Evolutionary conservation across 2,888 invertebrate genomes (phyloP).

Genomic region (Blastobasis lacticolella): DNA sequence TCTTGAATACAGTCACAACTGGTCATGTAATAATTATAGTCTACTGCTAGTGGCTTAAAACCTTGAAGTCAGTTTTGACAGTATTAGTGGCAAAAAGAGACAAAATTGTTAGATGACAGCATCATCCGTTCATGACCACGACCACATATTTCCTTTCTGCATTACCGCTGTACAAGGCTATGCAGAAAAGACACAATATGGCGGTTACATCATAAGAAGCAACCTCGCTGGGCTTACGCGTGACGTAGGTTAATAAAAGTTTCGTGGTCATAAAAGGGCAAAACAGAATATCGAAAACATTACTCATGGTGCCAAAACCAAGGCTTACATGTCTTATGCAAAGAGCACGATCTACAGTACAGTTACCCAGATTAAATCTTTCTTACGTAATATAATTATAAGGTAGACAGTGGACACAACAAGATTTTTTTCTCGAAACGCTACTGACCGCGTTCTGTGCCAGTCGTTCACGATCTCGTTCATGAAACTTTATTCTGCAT

Average conservation of each 20-base stretch:
- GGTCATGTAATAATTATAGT: too few species aligned
- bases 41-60: not conserved
- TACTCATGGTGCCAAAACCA: not conserved
- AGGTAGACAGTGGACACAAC: too few species aligned
- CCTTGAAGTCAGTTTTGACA: constrained; percentile 25
- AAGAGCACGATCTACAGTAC: constrained; percentile 1
- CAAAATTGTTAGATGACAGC: constrained; percentile 37
- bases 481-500: too few species aligned
- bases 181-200: constrained; percentile 23
- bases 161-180: constrained; percentile 43
- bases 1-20: too few species aligned
- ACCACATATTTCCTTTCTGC: constrained; percentile 39
- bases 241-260: not conserved
- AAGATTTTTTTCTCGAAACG: too few species aligned
- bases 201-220: not conserved
- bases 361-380: not conserved
- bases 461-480: too few species aligned
- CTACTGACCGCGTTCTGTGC: too few species aligned
- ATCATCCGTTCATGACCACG: constrained; percentile 44
- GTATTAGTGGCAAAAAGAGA: constrained; percentile 33
- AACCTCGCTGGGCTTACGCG: not conserved
- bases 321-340: constrained; percentile 2
- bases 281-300: not conserved
- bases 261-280: not conserved
- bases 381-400: not conserved